Evolutionary conservation across 1,140 invertebrate species (phyloP).

Genomic region (Chironomus striatipennis): DNA sequence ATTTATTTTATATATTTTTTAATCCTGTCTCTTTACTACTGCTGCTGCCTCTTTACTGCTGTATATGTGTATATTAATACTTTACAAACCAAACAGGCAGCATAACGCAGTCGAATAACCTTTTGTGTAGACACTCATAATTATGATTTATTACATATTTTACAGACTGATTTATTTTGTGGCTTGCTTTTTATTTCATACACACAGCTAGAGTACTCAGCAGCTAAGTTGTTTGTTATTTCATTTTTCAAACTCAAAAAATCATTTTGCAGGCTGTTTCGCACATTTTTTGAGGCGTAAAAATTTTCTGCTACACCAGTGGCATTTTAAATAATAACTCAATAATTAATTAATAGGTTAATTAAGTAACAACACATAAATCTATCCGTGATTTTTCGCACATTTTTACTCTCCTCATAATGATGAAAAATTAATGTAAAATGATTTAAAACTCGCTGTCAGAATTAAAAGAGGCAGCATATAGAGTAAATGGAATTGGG

Average conservation of each 20-base stretch:
- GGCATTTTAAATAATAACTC: slow-evolving; percentile 9
- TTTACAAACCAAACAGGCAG: background rate
- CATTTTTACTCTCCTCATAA: too few species aligned
- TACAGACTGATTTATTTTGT: slow-evolving; percentile 13
- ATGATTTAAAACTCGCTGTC: too few species aligned
- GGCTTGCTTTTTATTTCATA: background rate
- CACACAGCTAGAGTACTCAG: background rate
- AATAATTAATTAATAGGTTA: slow-evolving; percentile 10
- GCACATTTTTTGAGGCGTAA: slow-evolving; percentile 2
- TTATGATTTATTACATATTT: slow-evolving; percentile 15
- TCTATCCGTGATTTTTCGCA: too few species aligned
- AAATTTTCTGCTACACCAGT: background rate
- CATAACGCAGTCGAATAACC: slow-evolving; percentile 6
- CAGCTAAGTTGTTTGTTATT: background rate
- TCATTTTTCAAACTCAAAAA: background rate
- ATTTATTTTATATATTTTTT: slow-evolving; percentile 15
- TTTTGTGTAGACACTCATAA: slow-evolving; percentile 8
- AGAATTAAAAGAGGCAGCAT: too few species aligned
- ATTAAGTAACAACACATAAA: background rate
- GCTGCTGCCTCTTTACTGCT: background rate
- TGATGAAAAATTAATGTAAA: too few species aligned
- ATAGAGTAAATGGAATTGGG: too few species aligned
- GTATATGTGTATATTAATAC: background rate
- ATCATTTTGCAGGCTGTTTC: background rate
- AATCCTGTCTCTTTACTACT: background rate